phyloP scores from a whole-genome alignment of 1,140 invertebrate genomes.

The Helicoverpa zea region DNA sequence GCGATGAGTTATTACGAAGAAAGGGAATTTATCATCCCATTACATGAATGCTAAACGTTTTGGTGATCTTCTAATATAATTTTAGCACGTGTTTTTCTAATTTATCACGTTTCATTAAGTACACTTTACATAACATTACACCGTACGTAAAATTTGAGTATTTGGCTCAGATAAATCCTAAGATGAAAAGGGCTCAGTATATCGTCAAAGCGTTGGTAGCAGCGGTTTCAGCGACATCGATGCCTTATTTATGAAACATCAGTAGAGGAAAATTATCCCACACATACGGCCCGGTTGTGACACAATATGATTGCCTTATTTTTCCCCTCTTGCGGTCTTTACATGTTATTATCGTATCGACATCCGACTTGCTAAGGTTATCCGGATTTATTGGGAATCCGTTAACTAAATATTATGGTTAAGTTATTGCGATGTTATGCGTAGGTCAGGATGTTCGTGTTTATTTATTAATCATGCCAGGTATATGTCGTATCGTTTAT shows the following conservation, averaged over 20 bases:
- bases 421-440: conserved; percentile 8
- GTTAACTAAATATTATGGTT: conserved; percentile 35
- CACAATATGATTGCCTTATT: conserved; percentile 79
- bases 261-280: conserved; percentile 75
- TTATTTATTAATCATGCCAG: conserved; percentile 11
- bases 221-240: conserved; percentile 58
- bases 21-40: conserved; percentile 1
- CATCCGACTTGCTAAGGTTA: conserved; percentile 59
- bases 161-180: background rate
- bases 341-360: conserved; percentile 77
- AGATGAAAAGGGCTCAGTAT: conserved; percentile 50
- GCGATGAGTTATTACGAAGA: background rate
- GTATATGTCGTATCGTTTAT: background rate
- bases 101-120: too few species aligned
- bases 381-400: conserved; percentile 42
- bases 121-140: too few species aligned
- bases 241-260: conserved; percentile 77
- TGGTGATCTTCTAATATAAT: background rate
- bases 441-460: background rate
- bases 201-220: conserved; percentile 43
- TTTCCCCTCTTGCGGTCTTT: conserved; percentile 74
- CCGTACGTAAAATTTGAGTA: too few species aligned
- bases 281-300: conserved; percentile 68
- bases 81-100: background rate
- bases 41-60: conserved; percentile 4